phyloP scores from a whole-genome alignment of 2,888 invertebrate genomes.

The Dioctria linearis region DNA sequence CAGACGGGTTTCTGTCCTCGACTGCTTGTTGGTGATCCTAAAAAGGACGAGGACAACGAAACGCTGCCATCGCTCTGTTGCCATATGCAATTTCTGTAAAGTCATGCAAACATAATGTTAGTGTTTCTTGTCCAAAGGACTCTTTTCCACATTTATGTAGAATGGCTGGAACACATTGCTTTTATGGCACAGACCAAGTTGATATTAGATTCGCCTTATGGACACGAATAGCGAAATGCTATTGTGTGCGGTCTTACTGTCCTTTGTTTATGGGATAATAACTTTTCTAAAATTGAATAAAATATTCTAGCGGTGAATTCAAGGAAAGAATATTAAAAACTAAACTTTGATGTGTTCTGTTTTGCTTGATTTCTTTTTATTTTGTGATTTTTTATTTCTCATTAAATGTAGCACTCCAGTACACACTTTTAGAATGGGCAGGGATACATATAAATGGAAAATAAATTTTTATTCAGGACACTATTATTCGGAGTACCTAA shows the following conservation, averaged over 20 bases:
- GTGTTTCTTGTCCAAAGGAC: conserved; percentile 29
- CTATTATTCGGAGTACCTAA: too few relatives aligned
- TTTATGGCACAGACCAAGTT: conserved; percentile 30
- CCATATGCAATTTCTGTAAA: conserved; percentile 47
- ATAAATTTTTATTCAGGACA: too few relatives aligned
- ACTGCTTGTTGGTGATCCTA: background rate
- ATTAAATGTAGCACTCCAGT: too few relatives aligned
- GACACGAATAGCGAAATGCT: conserved; percentile 10
- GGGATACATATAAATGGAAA: too few relatives aligned
- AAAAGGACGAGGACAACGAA: conserved; percentile 12
- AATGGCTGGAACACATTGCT: conserved; percentile 44
- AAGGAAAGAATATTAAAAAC: conserved; percentile 40
- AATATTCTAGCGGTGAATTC: conserved; percentile 15
- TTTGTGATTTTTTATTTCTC: too few relatives aligned
- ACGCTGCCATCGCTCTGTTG: conserved; percentile 13
- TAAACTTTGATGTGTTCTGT: conserved; percentile 5
- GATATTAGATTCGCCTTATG: conserved; percentile 48
- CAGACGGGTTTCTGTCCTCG: background rate
- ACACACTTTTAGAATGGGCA: too few relatives aligned
- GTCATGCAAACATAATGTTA: conserved; percentile 46
- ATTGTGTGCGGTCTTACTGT: conserved; percentile 10
- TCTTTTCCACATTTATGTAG: background rate
- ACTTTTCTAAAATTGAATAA: conserved; percentile 41
- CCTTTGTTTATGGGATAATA: conserved; percentile 35
- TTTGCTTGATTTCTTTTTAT: background rate